Base-by-base conservation (phyloP, 2,888 invertebrate genomes). In the Mechanitis mazaeus region DNA sequence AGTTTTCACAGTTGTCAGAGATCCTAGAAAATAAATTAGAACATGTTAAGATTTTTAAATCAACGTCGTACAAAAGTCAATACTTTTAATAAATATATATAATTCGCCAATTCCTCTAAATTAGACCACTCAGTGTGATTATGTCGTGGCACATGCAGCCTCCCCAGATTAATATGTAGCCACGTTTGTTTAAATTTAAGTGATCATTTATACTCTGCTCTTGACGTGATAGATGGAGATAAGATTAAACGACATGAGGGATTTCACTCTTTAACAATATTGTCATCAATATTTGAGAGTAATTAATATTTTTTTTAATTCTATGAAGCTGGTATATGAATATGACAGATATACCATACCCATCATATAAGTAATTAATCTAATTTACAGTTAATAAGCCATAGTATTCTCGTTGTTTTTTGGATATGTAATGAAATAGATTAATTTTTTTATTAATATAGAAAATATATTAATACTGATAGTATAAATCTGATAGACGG, bases 151-250 rank as follows among this genome's bases (percentile, higher is more conserved):
- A 50, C 31, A 50, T 31, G 50, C 50, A 50, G 50, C 9, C 50
- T 50, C 50, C 50, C 31, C 50, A 50, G 50, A 50, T 50, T 50
- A 50, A 50, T 50, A 50, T 50, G 50, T 50, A 50, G 50, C 50
- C 28, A 31, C 50, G 50, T 50, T 50, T 50, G 50, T 50, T 50
- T 50, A 50, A 50, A 50, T 50, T 50, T 50, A 50, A 50, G 31
- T 50, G 50, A 9, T 50, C 50, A 50, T 50, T 50, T 50, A 50
- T 50, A 50, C 9, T 50, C 50, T 50, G 50, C 31, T 7, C 31
- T 31, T 50, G 50, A 50, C 50, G 28, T 50, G 50, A 50, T 50
- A 50, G 50, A 50, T 50, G 50, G 31, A 50, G 50, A 50, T 50
- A 50, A 50, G 31, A 50, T 50, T 50, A 50, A 50, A 50, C 50